Evolutionary conservation across 23 tunicate species (phyloP).

Genomic region (Styela clava): DNA sequence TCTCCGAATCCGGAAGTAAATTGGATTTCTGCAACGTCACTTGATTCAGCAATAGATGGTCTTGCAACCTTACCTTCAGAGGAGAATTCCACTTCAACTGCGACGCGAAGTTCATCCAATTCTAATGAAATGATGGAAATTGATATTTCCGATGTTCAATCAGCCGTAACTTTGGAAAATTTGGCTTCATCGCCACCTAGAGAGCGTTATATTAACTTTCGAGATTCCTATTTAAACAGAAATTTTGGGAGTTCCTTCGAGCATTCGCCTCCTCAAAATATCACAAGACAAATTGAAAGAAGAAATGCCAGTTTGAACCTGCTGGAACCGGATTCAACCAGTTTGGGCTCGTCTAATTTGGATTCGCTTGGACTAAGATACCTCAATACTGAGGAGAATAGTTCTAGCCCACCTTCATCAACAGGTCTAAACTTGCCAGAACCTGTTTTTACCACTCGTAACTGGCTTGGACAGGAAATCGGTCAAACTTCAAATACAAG

Average conservation of each 20-base stretch:
- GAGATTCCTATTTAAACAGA: not conserved
- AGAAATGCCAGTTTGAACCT: not conserved
- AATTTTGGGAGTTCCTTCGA: not conserved
- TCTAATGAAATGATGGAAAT: not conserved
- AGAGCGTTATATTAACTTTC: not conserved
- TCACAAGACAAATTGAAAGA: not conserved
- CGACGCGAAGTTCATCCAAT: too few species aligned
- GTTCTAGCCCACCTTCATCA: not conserved
- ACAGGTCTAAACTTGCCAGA: not conserved
- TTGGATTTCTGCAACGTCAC: too few species aligned
- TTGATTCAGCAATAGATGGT: too few species aligned
- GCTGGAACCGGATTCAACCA: not conserved
- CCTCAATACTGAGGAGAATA: not conserved
- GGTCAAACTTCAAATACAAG: not conserved
- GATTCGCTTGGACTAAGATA: not conserved
- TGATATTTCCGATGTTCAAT: not conserved
- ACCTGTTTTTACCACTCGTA: not conserved
- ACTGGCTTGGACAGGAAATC: not conserved
- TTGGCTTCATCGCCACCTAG: not conserved
- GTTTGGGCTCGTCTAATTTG: not conserved
- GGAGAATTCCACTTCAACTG: too few species aligned
- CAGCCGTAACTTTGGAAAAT: not conserved
- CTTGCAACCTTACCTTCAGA: too few species aligned
- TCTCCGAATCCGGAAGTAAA: too few species aligned
- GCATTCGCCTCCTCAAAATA: not conserved